Conservation (phyloP, 2,888 invertebrate genomes). For the Muscina levida region DNA sequence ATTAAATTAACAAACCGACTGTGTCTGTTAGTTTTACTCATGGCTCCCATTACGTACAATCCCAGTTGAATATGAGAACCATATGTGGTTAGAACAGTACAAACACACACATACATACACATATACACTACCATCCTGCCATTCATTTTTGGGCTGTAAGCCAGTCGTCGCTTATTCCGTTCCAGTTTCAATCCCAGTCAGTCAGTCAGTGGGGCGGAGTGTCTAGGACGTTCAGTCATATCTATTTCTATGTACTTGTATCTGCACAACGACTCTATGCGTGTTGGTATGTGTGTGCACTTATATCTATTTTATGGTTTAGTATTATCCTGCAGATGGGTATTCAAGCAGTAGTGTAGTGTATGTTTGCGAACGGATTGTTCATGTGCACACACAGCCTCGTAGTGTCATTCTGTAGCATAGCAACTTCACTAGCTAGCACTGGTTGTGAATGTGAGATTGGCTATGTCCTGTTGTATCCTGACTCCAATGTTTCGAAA, state of each 20-base stretch:
- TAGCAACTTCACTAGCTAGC: too few relatives aligned
- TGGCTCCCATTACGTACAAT: conserved; percentile 49
- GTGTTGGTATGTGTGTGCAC: conserved; percentile 2
- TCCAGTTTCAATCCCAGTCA: conserved; percentile 6
- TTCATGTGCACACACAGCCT: not conserved
- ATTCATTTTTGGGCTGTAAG: conserved; percentile 10
- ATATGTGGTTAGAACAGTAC: conserved; percentile 34
- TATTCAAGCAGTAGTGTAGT: not conserved
- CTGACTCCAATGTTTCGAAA: conserved; percentile 56
- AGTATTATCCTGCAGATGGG: conserved; percentile 34
- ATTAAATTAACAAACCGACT: conserved; percentile 62
- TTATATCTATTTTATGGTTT: conserved; percentile 52
- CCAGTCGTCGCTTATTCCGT: not conserved
- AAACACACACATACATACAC: too few relatives aligned
- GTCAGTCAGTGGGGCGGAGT: conserved; percentile 14
- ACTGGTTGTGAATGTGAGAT: not conserved
- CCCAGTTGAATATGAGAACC: conserved; percentile 56
- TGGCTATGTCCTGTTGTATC: too few relatives aligned
- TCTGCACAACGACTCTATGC: not conserved
- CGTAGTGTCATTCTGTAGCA: too few relatives aligned
- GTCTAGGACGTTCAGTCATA: not conserved
- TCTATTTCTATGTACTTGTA: too few relatives aligned
- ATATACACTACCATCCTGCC: not conserved
- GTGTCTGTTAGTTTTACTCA: conserved; percentile 38
- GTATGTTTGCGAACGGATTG: not conserved